A percentile compares a stretch with the other conserved stretches of the same genome.
These are phyloP conservation scores for Neodiprion virginianus DNA, from an alignment of 1,140 invertebrate genomes.

Conservation along the genomic window DNA sequence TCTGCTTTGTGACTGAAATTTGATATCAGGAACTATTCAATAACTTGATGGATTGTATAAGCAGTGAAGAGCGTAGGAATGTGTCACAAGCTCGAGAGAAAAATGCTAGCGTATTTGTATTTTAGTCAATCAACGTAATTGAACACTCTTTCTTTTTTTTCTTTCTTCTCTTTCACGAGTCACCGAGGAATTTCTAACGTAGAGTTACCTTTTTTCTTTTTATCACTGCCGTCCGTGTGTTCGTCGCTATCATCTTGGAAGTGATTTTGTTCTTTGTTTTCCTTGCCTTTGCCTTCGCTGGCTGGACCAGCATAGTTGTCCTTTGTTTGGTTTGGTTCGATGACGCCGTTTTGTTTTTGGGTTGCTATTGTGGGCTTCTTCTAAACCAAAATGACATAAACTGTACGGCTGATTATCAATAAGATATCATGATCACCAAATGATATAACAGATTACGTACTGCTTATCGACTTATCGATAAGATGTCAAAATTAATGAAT, in stretches of 20 bases:
- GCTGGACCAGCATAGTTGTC: constrained; percentile 39
- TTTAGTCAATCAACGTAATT: too few species aligned
- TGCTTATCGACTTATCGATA: too few species aligned
- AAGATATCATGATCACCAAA: background rate
- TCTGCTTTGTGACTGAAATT: constrained; percentile 69
- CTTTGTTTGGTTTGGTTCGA: constrained; percentile 46
- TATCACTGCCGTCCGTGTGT: constrained; percentile 51
- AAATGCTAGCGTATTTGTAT: too few species aligned
- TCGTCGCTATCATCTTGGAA: constrained; percentile 56
- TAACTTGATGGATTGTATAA: constrained; percentile 3
- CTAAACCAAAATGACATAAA: constrained; percentile 32
- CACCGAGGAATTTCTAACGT: too few species aligned
- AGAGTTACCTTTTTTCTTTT: constrained; percentile 61
- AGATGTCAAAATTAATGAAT: too few species aligned
- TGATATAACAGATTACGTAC: too few species aligned
- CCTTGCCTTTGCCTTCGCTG: constrained; percentile 49
- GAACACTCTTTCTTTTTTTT: too few species aligned
- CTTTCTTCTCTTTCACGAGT: too few species aligned
- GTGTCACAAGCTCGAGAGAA: too few species aligned
- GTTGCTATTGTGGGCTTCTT: constrained; percentile 44
- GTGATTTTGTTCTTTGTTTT: constrained; percentile 56
- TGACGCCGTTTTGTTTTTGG: constrained; percentile 52
- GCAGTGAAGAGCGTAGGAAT: background rate
- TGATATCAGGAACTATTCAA: constrained; percentile 21
- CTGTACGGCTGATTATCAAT: background rate